Conservation (phyloP, 2,797 vertebrate genomes). For the Gambusia yucatana region DNA sequence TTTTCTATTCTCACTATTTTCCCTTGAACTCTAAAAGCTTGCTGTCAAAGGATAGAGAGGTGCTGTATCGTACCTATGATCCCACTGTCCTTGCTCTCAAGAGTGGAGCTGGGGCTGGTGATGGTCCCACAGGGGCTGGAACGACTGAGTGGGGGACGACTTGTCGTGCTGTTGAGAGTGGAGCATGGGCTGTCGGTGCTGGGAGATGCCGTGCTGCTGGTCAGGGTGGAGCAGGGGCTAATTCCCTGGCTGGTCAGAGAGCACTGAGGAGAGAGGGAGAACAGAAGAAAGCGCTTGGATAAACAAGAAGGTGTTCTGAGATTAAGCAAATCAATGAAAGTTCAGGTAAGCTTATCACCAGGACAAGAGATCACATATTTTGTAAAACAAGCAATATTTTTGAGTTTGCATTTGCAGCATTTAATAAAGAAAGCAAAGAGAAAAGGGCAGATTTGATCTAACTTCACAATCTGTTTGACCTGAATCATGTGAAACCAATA, state of each 20-base stretch:
- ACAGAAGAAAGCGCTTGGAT: constrained; percentile 12
- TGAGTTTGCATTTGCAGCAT: constrained; percentile 5
- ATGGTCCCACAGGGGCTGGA: constrained; percentile 92
- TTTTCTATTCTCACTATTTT: not conserved
- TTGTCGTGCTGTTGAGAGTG: constrained; percentile 90
- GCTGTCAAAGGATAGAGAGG: not conserved
- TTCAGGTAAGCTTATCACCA: constrained; percentile 31
- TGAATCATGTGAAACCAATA: constrained; percentile 57
- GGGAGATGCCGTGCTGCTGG: constrained; percentile 95
- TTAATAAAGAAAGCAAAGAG: not conserved
- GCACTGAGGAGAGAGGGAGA: constrained; percentile 77
- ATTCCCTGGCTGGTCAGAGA: constrained; percentile 88
- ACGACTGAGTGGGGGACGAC: constrained; percentile 82
- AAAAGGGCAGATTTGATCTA: constrained; percentile 20
- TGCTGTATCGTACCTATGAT: constrained; percentile 86
- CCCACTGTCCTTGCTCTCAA: constrained; percentile 99
- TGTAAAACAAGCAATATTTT: constrained; percentile 27
- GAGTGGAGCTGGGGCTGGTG: constrained; percentile 96
- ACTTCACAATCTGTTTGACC: constrained; percentile 32
- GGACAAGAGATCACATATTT: constrained; percentile 46
- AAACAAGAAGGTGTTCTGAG: constrained; percentile 21
- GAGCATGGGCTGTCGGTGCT: constrained; percentile 96
- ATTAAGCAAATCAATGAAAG: constrained; percentile 34
- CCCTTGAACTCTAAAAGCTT: not conserved
- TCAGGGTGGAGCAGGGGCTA: constrained; percentile 96